A percentile compares a stretch with the other conserved stretches of the same genome.
These are phyloP conservation scores for Proctacanthus coquilletti DNA, from an alignment of 1,140 invertebrate species.

Conservation along the genomic window DNA sequence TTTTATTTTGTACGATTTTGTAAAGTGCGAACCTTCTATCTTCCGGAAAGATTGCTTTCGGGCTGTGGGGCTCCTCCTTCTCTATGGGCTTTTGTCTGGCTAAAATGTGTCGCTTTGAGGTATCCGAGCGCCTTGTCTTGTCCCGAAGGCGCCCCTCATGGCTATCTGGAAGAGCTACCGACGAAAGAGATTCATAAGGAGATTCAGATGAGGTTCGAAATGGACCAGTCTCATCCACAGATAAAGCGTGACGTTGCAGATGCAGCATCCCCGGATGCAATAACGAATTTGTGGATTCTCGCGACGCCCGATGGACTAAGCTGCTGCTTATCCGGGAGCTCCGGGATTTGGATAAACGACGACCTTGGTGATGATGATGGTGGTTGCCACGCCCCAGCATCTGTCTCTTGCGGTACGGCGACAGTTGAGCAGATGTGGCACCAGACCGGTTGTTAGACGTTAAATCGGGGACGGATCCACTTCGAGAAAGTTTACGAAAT, in stretches of 20 bases:
- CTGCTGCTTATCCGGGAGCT: slow-evolving; percentile 22
- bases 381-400: too few species aligned
- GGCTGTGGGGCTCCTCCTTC: slow-evolving; percentile 35
- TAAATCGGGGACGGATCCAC: too few species aligned
- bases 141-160: slow-evolving; percentile 15
- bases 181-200: slow-evolving; percentile 44
- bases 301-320: slow-evolving; percentile 18
- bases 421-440: too few species aligned
- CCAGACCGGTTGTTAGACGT: too few species aligned
- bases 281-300: slow-evolving; percentile 31
- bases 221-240: slow-evolving; percentile 42
- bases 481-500: too few species aligned
- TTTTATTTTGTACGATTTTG: too few species aligned
- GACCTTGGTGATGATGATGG: too few species aligned
- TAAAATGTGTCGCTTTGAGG: slow-evolving; percentile 55
- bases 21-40: slow-evolving; percentile 3
- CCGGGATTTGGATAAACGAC: slow-evolving; percentile 8
- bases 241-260: slow-evolving; percentile 44
- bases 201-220: slow-evolving; percentile 25
- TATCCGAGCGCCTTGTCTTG: slow-evolving; percentile 38
- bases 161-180: slow-evolving; percentile 53
- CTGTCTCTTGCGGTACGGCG: too few species aligned
- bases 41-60: not conserved
- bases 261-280: slow-evolving; percentile 32
- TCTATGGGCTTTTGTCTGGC: slow-evolving; percentile 54